phyloP scores from a whole-genome alignment of 2,113 vertebrate genomes.

The Motacilla tschutschensis region DNA sequence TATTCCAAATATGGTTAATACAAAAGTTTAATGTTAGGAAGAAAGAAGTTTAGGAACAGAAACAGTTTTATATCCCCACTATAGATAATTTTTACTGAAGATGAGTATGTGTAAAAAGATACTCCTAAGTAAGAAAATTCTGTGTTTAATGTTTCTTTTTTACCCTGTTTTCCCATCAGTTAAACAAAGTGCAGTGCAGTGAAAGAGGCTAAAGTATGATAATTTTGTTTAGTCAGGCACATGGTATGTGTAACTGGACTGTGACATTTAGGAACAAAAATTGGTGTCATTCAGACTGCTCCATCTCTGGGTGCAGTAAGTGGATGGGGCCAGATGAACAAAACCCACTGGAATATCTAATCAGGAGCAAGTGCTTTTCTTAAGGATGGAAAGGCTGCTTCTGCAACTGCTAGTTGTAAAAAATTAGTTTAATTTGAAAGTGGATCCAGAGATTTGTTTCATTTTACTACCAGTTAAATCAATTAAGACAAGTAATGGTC shows the following conservation, averaged over 20 bases:
- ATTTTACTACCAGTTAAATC: neutral
- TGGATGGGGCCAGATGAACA: neutral
- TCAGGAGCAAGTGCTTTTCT: neutral
- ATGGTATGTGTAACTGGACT: neutral
- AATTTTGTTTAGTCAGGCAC: neutral
- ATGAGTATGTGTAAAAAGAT: neutral
- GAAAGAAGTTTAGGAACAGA: neutral
- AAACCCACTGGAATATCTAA: neutral
- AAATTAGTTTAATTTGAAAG: neutral
- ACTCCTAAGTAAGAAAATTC: neutral
- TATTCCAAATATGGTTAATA: neutral
- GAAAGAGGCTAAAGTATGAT: neutral
- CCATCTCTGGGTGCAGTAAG: neutral
- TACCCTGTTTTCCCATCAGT: neutral
- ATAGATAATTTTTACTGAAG: neutral
- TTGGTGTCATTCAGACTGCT: neutral
- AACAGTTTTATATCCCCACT: accelerated
- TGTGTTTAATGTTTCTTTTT: neutral
- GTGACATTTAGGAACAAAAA: neutral
- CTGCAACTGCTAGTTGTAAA: neutral
- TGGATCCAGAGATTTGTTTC: neutral
- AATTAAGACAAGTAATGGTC: neutral
- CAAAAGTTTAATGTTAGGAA: neutral
- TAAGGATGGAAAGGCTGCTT: neutral
- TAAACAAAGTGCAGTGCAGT: neutral